Evolutionary conservation across 2,888 invertebrate genomes (phyloP).

Genomic region (Tetragonula carbonaria): DNA sequence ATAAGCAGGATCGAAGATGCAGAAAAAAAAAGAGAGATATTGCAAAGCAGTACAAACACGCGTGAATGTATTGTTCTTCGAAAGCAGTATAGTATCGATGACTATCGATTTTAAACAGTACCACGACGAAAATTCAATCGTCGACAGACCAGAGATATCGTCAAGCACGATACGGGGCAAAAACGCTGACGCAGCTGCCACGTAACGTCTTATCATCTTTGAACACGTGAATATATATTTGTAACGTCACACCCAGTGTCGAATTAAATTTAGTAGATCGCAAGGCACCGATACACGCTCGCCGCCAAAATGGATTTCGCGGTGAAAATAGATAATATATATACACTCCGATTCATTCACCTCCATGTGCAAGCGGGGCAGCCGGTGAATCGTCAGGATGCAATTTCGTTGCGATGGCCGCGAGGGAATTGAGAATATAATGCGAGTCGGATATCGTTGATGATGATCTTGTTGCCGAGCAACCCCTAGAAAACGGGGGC

Average conservation of each 20-base stretch:
- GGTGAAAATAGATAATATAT: constrained; percentile 50
- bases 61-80: no score
- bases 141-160: no score
- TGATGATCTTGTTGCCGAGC: constrained; percentile 50
- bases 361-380: not conserved
- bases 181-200: not conserved
- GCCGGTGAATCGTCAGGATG: constrained; percentile 18
- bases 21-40: no score
- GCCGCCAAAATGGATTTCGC: constrained; percentile 50
- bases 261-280: constrained; percentile 50
- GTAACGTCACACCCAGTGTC: constrained; percentile 18
- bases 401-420: constrained; percentile 46
- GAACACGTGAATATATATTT: constrained; percentile 28
- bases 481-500: constrained; percentile 9
- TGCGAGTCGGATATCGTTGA: constrained; percentile 39
- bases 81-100: no score
- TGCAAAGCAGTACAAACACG: no score
- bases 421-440: constrained; percentile 50
- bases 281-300: constrained; percentile 28
- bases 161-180: constrained; percentile 18
- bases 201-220: not conserved
- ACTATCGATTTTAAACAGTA: no score
- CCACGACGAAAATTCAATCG: no score
- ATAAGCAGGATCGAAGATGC: no score
- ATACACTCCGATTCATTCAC: constrained; percentile 12